A percentile compares a stretch with the other conserved stretches of the same genome.
Conservation (phyloP, 1,140 invertebrate genomes). For the Halesus radiatus region DNA sequence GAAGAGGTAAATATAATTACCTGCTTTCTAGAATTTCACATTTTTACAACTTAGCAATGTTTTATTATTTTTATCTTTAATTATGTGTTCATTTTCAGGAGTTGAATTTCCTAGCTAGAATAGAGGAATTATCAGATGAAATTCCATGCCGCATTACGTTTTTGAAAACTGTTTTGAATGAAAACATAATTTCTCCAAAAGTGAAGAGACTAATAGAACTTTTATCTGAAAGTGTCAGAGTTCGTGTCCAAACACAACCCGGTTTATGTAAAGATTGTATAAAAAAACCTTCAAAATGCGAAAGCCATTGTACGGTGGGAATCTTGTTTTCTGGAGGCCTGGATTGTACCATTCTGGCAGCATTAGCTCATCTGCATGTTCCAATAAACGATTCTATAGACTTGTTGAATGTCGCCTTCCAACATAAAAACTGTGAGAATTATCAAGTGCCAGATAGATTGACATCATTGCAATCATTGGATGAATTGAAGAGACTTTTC, state of each 20-base stretch:
- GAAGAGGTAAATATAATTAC: background rate
- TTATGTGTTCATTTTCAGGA: slow-evolving; percentile 61
- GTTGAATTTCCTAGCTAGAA: slow-evolving; percentile 61
- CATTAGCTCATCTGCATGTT: slow-evolving; percentile 83
- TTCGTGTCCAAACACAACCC: slow-evolving; percentile 76
- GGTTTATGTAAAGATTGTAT: slow-evolving; percentile 78
- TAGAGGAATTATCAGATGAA: slow-evolving; percentile 59
- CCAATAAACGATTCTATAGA: slow-evolving; percentile 83
- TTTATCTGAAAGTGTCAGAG: slow-evolving; percentile 75
- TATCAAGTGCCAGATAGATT: slow-evolving; percentile 86
- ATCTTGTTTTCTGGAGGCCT: slow-evolving; percentile 96
- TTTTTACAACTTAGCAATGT: background rate
- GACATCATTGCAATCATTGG: slow-evolving; percentile 81
- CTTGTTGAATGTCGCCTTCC: slow-evolving; percentile 97
- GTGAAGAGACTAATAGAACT: slow-evolving; percentile 70
- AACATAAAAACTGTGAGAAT: slow-evolving; percentile 67
- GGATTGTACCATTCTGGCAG: slow-evolving; percentile 91
- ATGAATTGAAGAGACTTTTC: slow-evolving; percentile 80
- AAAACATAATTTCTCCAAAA: slow-evolving; percentile 62
- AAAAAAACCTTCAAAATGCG: slow-evolving; percentile 54
- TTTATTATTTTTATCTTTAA: background rate
- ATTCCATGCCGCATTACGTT: slow-evolving; percentile 59
- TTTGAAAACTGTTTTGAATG: slow-evolving; percentile 64
- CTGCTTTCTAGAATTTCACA: background rate
- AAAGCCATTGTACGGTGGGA: slow-evolving; percentile 82